These are phyloP conservation scores for Oncorhynchus gorbuscha DNA, from an alignment of 2,113 vertebrate genomes.

Conservation along the genomic window DNA sequence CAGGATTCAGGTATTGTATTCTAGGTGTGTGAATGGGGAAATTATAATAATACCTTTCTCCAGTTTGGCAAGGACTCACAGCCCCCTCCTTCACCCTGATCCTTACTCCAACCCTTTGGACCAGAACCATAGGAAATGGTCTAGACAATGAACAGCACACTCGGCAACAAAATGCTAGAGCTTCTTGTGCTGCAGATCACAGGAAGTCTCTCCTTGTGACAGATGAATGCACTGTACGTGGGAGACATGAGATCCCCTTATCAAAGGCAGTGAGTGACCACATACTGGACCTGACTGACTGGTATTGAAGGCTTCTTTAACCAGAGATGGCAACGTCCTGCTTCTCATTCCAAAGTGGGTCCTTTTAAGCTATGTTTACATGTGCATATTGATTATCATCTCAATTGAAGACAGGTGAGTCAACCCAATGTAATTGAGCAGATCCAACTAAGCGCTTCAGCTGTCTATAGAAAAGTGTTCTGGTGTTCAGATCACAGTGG, in stretches of 20 bases:
- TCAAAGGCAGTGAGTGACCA: constrained; percentile 8
- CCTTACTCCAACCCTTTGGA: not conserved
- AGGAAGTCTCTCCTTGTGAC: constrained; percentile 8
- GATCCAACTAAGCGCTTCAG: not conserved
- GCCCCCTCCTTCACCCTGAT: not conserved
- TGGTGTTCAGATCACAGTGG: not conserved
- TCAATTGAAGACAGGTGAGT: too few species aligned
- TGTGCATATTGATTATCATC: too few species aligned
- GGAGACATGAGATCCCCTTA: not conserved
- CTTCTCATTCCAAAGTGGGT: not conserved
- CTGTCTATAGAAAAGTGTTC: not conserved
- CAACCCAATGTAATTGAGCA: too few species aligned
- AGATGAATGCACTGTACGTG: not conserved
- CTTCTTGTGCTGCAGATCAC: constrained; percentile 9
- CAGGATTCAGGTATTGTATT: not conserved
- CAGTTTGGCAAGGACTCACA: constrained; percentile 16
- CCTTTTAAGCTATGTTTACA: too few species aligned
- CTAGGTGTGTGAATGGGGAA: constrained; percentile 13
- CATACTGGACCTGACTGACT: not conserved
- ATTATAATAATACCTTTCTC: constrained; percentile 16
- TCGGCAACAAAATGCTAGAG: not conserved
- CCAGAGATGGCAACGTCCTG: not conserved
- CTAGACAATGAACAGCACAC: constrained; percentile 34
- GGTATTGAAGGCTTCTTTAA: not conserved
- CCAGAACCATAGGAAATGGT: constrained; percentile 38